phyloP scores from a whole-genome alignment of 2,888 invertebrate species.

The Seira ritae region DNA sequence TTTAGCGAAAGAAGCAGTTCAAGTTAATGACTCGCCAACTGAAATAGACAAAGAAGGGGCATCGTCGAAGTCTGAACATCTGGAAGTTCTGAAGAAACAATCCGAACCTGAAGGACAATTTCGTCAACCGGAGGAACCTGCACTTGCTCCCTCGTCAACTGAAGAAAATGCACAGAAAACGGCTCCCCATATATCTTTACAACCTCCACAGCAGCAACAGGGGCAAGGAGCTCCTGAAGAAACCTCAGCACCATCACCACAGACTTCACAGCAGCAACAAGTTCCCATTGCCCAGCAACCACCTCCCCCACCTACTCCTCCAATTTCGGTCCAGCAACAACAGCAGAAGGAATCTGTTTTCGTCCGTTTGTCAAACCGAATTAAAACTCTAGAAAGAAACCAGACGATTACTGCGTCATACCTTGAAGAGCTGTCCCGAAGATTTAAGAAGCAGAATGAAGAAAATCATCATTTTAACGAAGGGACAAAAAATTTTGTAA shows the following conservation, averaged over 20 bases:
- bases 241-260: constrained; percentile 21
- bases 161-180: too few species aligned
- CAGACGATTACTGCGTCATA: constrained; percentile 98
- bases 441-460: constrained; percentile 97
- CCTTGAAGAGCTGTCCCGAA: constrained; percentile 94
- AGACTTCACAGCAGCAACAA: constrained; percentile 4
- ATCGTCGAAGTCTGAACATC: too few species aligned
- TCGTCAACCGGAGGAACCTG: too few species aligned
- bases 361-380: constrained; percentile 94
- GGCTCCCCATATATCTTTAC: too few species aligned
- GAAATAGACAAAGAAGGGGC: too few species aligned
- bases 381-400: constrained; percentile 95
- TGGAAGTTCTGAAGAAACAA: too few species aligned
- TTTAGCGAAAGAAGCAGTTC: too few species aligned
- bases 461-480: constrained; percentile 77
- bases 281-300: neutral
- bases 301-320: constrained; percentile 22
- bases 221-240: too few species aligned
- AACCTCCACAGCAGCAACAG: too few species aligned
- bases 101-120: too few species aligned
- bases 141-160: too few species aligned
- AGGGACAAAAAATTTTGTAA: constrained; percentile 62
- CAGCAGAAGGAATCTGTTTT: constrained; percentile 92
- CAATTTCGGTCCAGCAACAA: constrained; percentile 70
- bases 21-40: too few species aligned